A percentile compares a stretch with the other conserved stretches of the same genome.
phyloP scores from a whole-genome alignment of 2,113 vertebrate species.

The Rhadina sibilatrix region DNA sequence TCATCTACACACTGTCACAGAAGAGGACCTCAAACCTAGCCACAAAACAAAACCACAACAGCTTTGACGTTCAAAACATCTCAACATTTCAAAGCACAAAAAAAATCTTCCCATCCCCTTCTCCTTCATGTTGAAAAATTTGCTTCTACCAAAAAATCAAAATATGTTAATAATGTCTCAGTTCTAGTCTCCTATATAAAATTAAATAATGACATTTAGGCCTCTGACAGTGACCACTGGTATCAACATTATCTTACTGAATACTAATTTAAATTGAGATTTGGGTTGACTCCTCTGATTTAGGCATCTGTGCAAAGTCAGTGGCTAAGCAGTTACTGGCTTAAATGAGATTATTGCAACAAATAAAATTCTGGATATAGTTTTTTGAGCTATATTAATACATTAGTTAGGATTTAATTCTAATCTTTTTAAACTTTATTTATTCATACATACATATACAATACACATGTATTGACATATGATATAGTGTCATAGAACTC shows the following conservation, averaged over 20 bases:
- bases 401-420: not conserved
- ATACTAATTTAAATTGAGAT: not conserved
- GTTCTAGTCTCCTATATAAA: not conserved
- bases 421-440: not conserved
- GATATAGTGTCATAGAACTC: not conserved
- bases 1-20: not conserved
- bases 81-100: not conserved
- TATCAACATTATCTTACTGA: not conserved
- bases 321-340: not conserved
- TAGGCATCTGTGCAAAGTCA: not conserved
- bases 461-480: not conserved
- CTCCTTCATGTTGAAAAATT: not conserved
- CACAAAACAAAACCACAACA: not conserved
- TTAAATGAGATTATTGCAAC: not conserved
- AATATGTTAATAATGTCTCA: not conserved
- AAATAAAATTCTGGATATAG: not conserved
- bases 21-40: not conserved
- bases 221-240: not conserved
- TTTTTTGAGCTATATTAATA: not conserved
- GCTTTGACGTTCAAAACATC: not conserved
- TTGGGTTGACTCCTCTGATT: not conserved
- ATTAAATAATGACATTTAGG: not conserved
- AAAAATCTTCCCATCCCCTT: fast-evolving
- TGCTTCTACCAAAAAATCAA: not conserved
- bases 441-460: not conserved